Evolutionary conservation across 2,113 vertebrate genomes (phyloP), one percentile per base, ranked within the genome.

Genomic region (Odocoileus virginianus): DNA sequence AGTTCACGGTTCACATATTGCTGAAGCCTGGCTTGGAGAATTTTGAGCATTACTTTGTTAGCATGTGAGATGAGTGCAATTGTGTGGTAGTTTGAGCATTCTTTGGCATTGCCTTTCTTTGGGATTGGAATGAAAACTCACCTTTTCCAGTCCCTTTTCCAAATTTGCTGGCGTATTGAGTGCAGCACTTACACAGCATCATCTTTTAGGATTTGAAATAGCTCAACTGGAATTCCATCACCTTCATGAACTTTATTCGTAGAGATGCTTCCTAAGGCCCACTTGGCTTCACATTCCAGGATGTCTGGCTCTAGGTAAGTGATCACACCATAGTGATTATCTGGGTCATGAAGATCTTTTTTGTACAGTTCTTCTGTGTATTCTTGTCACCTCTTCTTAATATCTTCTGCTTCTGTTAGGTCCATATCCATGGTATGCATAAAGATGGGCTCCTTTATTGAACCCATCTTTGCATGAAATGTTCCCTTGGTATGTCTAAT

Each of bases 221-320:
- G 33, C 33, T 67, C 61, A n/a, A 67, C 16, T 67, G 61, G 33
- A n/a, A 19, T 67, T 67, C 16, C 16, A 19, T 67, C 33, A 67
- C 33, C 61, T 23, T 23, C 1, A 0, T 2, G 2, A 67, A 33
- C 61, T 67, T 67, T 67, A 33, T 67, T 67, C 2, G 0, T 67
- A 67, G 61, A 19, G 61, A 64, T 64, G 61, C 15, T n/a, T 33
- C 15, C 61, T 64, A n/a, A 64, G 61, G 15, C 61, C 33, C 16
- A 0, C 61, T 67, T 67, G 16, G 15, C 33, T 67, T n/a, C 61
- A 67, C 33, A 67, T n/a, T 67, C 33, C 33, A n/a, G 15, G 33
- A 67, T 67, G 33, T 67, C 61, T 67, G 16, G 17, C 61, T 67
- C 61, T 67, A 67, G 61, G 61, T 67, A 16, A n/a, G 7, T 67